phyloP scores from a whole-genome alignment of 2,888 invertebrate species.

The Drosophila stalkeri region DNA sequence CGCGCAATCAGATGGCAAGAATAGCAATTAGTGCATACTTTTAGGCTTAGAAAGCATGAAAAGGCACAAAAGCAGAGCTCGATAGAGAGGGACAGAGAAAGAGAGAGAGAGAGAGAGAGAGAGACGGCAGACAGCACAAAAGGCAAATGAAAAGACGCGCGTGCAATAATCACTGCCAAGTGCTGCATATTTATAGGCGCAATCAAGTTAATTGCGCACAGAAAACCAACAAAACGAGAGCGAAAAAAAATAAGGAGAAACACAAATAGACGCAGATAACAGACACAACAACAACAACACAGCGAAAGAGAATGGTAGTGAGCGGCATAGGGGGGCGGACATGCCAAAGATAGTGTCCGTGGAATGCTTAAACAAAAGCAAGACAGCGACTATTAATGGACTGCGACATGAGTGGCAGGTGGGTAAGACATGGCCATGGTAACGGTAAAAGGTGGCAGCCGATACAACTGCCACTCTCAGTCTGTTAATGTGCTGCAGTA shows the following conservation, averaged over 20 bases:
- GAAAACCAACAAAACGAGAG: slow-evolving; percentile 36
- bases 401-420: slow-evolving; percentile 32
- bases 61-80: neutral
- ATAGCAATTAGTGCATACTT: slow-evolving; percentile 73
- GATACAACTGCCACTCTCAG: slow-evolving; percentile 6
- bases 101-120: neutral
- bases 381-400: slow-evolving; percentile 54
- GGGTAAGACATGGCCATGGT: neutral
- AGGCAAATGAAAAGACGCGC: slow-evolving; percentile 53
- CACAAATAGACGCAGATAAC: slow-evolving; percentile 34
- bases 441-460: neutral
- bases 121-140: slow-evolving; percentile 22
- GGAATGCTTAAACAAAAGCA: slow-evolving; percentile 29
- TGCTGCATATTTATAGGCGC: slow-evolving; percentile 81
- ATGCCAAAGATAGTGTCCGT: slow-evolving; percentile 4
- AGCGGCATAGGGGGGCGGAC: neutral
- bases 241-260: slow-evolving; percentile 19
- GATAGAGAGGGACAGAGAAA: neutral
- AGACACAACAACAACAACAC: slow-evolving; percentile 24
- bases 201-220: slow-evolving; percentile 79
- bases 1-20: slow-evolving; percentile 65
- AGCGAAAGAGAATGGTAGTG: slow-evolving; percentile 12
- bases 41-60: slow-evolving; percentile 48
- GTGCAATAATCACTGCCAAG: slow-evolving; percentile 78
- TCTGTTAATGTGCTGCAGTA: slow-evolving; percentile 13